These are phyloP conservation scores for Branchipolynoe longqiensis DNA, from an alignment of 2,888 invertebrate genomes.

Conservation along the genomic window DNA sequence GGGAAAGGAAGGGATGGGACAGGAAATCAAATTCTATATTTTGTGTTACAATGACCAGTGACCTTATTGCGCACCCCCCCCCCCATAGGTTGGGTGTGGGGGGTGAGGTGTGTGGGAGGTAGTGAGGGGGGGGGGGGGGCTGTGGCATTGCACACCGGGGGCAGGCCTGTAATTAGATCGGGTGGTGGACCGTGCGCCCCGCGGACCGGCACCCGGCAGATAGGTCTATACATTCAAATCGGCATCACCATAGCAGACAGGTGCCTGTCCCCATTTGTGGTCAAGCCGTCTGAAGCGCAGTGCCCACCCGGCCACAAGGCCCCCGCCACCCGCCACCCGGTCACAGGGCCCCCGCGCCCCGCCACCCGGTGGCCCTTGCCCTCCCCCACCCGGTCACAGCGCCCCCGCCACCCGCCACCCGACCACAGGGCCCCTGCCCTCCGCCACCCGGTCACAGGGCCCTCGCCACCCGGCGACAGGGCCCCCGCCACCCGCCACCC, in stretches of 20 bases:
- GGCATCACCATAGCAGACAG: conserved; percentile 16
- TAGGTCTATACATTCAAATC: conserved; percentile 40
- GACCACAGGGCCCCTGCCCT: too few species aligned
- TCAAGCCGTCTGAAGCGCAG: not conserved
- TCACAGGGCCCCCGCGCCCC: too few species aligned
- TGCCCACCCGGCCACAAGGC: not conserved
- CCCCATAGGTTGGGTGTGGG: too few species aligned
- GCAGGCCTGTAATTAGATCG: conserved; percentile 38
- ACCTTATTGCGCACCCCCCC: too few species aligned
- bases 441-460: not conserved
- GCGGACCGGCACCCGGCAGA: not conserved
- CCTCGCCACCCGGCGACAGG: not conserved
- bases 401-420: not conserved
- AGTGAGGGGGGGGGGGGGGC: too few species aligned
- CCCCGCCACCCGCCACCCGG: not conserved
- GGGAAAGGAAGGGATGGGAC: too few species aligned
- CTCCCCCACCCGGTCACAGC: not conserved
- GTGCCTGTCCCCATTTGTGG: conserved; percentile 34
- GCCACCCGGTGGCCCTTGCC: too few species aligned
- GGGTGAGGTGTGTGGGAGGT: too few species aligned
- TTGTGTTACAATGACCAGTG: too few species aligned
- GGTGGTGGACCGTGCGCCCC: not conserved
- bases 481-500: not conserved
- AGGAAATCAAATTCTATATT: too few species aligned
- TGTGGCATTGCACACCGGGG: too few species aligned